Base-by-base conservation (phyloP, 2,888 invertebrate genomes). In the Pteria penguin region DNA sequence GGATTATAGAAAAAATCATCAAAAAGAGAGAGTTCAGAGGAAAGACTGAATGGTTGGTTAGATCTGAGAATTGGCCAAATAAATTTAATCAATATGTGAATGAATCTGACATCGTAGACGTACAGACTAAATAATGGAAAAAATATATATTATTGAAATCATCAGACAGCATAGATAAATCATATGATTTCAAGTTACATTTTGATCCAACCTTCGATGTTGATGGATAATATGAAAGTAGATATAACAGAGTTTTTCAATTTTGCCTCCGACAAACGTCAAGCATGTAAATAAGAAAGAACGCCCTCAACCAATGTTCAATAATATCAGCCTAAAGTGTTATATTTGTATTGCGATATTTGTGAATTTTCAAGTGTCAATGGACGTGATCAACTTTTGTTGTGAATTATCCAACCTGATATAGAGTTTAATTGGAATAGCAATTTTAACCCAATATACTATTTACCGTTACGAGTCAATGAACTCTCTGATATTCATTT, bases 1-100 rank as follows among this genome's bases (percentile, higher is more conserved):
- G 54, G 60, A 11, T 55, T 2, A 60, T 67, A 31, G 72, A 72
- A 29, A 58, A 66, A 45, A 54, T 72, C 36, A 52, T 72, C 5
- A 66, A 52, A 18, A 72, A 58, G 65, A 14, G 72, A 26, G 27
- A 4, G 14, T n/a, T 31, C 4, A 72, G 63, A 3, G 54, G 55
- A 24, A 26, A 60, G 33, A 66, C 18, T n/a, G 52, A 72, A 36
- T 24, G 36, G 4, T n/a, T 69, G 4, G 69, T 69, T 18, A 69
- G 60, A 29, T 69, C 45, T 57, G 27, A 26, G n/a, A 60, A 60
- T 22, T 69, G 32, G 52, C 32, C 60, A 2, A 24, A 58, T 18
- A 29, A 54, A 18, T 69, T 58, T 58, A 69, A 69, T 26, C 27
- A 26, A 5, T 69, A 45, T 57, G n/a, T 58, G 24, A 27, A 45